Base-by-base conservation (phyloP, 1,140 invertebrate species). In the Drosophila parvula region DNA sequence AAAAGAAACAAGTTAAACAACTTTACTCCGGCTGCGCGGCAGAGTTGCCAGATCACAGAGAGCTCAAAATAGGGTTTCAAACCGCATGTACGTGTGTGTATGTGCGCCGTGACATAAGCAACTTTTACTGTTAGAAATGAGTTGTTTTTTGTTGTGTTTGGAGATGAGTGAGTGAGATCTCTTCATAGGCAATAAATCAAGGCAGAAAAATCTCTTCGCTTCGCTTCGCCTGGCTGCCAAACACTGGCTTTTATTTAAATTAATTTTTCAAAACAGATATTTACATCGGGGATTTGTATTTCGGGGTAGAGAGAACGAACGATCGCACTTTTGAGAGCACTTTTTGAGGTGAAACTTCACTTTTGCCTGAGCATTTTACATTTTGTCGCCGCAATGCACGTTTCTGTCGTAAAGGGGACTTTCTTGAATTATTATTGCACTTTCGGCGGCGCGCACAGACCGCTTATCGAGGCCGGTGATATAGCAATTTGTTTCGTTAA, bases 1-100 rank as follows among this genome's bases (percentile, higher is more conserved):
- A 88, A 84, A 89, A 88, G 83, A 88, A 88, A 88, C 83, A 84
- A 88, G 83, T 88, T 88, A 78, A 89, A 89, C 83, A 88, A 82
- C 83, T 88, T 89, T 88, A 65, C 48, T 74, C 48, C 62, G 77
- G 80, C 76, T 59, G 47, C 9, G 47, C 22, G 38, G 12, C 48
- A 69, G 82, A 48, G 83, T 89, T 88, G 83, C 83, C 83, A 89
- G 84, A 86, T 50, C 65, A 10, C 51, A 6, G 18, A 10, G 36
- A 38, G 84, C 51, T 78, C 59, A 67, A 74, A 85, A 59, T 76
- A 63, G 69, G 67, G 51, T 63, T 71, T 71, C n/a, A 56, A 61
- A 27, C 51, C 44, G 30, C 43, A 16, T 55, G 32, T 63, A 22
- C 60, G 28, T 41, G n/a, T 63, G 38, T 78, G 18, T 62, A 45